A percentile compares a stretch with the other conserved stretches of the same genome.
Conservation (phyloP, 2,113 vertebrate species). For the Riparia riparia region DNA sequence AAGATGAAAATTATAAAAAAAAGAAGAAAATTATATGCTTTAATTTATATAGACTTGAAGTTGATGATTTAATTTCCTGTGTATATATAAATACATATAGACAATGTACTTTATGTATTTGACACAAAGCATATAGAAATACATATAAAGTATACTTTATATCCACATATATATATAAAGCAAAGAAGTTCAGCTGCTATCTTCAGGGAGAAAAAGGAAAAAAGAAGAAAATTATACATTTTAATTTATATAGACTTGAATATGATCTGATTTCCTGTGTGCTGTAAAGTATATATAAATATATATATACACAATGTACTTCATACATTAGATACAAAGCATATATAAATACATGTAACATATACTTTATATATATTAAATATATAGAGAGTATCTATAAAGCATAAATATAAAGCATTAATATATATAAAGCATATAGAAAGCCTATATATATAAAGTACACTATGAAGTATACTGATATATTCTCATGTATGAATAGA, state of each 20-base stretch:
- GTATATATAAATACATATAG: background rate
- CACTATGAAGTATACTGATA: background rate
- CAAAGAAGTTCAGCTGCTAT: background rate
- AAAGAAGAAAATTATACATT: too few relatives aligned
- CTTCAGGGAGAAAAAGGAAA: background rate
- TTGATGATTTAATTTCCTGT: background rate
- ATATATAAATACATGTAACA: too few relatives aligned
- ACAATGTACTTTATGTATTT: too few relatives aligned
- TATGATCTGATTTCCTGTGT: background rate
- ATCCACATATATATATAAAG: background rate
- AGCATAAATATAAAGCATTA: background rate
- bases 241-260: background rate
- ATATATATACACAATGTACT: too few relatives aligned
- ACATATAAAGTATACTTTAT: background rate
- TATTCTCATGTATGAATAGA: rapidly evolving
- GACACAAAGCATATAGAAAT: background rate
- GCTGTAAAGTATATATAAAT: background rate
- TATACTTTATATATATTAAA: too few relatives aligned
- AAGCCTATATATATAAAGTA: background rate
- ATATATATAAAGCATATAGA: background rate
- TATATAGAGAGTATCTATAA: too few relatives aligned
- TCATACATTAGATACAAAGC: too few relatives aligned
- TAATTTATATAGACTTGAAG: background rate
- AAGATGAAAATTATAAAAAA: too few relatives aligned
- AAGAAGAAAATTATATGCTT: too few relatives aligned